Evolutionary conservation across 2,797 vertebrate genomes (phyloP), one percentile per base, ranked within the genome.

Genomic region (Allobates femoralis): DNA sequence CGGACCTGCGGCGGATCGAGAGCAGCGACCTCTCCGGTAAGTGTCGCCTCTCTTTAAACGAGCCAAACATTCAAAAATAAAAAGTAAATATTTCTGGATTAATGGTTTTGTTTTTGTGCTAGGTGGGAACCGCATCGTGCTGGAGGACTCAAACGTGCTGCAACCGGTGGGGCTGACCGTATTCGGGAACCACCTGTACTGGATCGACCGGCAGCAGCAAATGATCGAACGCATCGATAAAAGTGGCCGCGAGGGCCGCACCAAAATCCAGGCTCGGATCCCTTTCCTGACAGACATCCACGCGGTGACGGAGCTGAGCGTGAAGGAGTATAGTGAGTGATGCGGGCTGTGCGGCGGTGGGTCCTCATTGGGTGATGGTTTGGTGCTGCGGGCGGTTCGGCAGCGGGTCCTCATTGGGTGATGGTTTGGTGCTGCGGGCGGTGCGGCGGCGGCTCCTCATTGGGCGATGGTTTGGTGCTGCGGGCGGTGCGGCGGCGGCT

Each of bases 181-280:
- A 0, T 99, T 98, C 81, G 97, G 97, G 79, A 95, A 95, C 88
- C 97, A 97, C 94, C 94, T 99, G 11, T 99, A 99, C 90, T 99
- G 98, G 98, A 99, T 99, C 85, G 98, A 99, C 93, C 96, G 95
- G 79, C 98, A 99, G 91, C 98, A 99, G 91, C 97, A 99, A 93
- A 99, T 99, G 98, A 99, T 99, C 76, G 98, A 99, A 64, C 97
- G 98, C 90, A 97, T 99, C 2, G 96, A 99, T 84, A 99, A 99
- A 94, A 97, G 95, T 0, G 97, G 97, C 0, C 92, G 95, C 1
- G 97, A 97, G 89, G 96, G 97, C 0, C 96, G 98, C 86, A 99
- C 97, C 10, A 99, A 99, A 94, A 98, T 99, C 90, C 98, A 99
- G 91, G 98, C 97, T 0, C 97, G 98, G 64, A 97, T 99, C 71